Evolutionary conservation across 2,113 vertebrate genomes (phyloP).

Genomic region (Malurus elegans): DNA sequence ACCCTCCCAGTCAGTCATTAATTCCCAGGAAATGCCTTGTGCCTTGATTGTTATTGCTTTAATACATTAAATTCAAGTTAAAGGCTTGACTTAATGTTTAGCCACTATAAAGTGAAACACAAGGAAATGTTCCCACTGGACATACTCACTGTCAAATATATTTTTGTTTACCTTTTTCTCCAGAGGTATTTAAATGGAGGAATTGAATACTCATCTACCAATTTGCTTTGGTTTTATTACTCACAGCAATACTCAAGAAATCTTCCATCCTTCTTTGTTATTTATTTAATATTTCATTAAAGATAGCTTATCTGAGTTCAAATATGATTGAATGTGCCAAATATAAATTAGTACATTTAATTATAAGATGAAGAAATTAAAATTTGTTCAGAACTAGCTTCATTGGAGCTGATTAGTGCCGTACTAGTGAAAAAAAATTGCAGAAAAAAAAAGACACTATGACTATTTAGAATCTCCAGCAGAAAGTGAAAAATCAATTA

Average conservation of each 20-base stretch:
- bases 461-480: not conserved
- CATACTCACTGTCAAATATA: conserved; percentile 30
- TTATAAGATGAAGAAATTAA: not conserved
- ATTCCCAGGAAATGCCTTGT: conserved; percentile 69
- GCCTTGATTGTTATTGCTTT: conserved; percentile 68
- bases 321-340: not conserved
- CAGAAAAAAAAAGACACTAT: not conserved
- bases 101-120: conserved; percentile 65
- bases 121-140: conserved; percentile 49
- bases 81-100: conserved; percentile 71
- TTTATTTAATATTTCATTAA: conserved; percentile 23
- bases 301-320: not conserved
- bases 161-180: conserved; percentile 68
- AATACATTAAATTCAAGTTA: conserved; percentile 75
- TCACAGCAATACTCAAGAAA: not conserved
- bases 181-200: conserved; percentile 10
- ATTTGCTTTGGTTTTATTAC: not conserved
- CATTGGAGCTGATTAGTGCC: not conserved
- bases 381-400: not conserved
- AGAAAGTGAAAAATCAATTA: conserved; percentile 15
- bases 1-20: conserved; percentile 69
- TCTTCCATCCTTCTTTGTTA: not conserved
- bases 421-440: not conserved
- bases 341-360: not conserved
- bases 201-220: not conserved